Evolutionary conservation across 2,797 vertebrate genomes (phyloP).

Genomic region (Oreochromis mossambicus): DNA sequence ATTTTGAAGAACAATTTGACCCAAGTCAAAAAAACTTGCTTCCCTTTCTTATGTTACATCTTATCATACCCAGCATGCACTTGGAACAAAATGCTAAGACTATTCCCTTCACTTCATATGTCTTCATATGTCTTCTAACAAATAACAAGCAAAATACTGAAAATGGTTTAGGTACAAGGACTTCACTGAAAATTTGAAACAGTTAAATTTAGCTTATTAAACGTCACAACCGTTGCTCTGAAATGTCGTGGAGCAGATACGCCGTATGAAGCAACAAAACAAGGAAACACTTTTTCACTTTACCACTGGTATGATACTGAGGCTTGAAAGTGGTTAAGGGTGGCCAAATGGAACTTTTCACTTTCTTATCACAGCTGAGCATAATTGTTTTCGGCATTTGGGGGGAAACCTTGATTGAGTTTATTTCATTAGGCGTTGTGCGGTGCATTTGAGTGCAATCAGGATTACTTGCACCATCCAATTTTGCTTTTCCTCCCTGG

Average conservation of each 20-base stretch:
- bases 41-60: not conserved
- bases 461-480: not conserved
- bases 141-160: not conserved
- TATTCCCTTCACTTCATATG: not conserved
- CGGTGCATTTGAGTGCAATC: not conserved
- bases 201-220: not conserved
- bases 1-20: not conserved
- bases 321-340: not conserved
- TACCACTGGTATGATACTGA: not conserved
- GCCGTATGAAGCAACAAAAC: not conserved
- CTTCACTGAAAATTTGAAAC: not conserved
- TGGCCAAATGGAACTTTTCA: not conserved
- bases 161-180: not conserved
- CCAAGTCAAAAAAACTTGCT: not conserved
- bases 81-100: not conserved
- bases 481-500: not conserved
- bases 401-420: not conserved
- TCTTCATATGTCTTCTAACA: not conserved
- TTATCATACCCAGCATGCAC: not conserved
- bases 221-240: not conserved
- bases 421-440: not conserved
- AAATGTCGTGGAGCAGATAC: accelerated
- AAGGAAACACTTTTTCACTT: not conserved
- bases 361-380: not conserved
- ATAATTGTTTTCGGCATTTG: not conserved